These are phyloP conservation scores for Pocillopora damicornis DNA, from an alignment of 64 coral and sea anemone genomes.

Conservation along the genomic window DNA sequence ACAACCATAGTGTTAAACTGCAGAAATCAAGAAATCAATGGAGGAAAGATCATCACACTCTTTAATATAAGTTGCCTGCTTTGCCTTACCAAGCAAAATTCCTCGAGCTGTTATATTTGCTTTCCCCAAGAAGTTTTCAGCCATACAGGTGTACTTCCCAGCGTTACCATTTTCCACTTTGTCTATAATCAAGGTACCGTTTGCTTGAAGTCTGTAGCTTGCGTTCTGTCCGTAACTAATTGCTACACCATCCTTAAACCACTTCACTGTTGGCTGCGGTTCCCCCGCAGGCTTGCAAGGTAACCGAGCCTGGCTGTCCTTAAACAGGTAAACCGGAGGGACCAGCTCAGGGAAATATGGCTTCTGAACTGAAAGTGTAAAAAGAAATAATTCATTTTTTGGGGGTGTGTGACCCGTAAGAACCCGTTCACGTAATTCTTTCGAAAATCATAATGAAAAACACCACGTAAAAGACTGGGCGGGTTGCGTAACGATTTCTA, in stretches of 20 bases:
- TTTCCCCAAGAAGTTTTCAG: conserved; percentile 30
- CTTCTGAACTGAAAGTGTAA: conserved; percentile 6
- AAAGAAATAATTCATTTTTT: not conserved
- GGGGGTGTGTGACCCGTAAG: no score
- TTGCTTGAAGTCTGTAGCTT: conserved; percentile 16
- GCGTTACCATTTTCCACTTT: conserved; percentile 8
- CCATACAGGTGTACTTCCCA: conserved; percentile 49
- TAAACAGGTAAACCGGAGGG: conserved; percentile 60
- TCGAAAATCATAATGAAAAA: no score
- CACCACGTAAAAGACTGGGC: no score
- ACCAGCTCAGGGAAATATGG: conserved; percentile 3
- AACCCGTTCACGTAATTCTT: no score
- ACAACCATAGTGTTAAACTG: no score
- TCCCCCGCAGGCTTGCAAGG: conserved; percentile 36
- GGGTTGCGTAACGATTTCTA: no score
- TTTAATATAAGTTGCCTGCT: not conserved
- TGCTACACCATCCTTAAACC: conserved; percentile 29
- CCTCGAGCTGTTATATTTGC: conserved; percentile 1
- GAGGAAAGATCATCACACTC: no score
- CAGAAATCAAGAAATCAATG: no score
- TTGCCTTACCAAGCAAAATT: conserved; percentile 41
- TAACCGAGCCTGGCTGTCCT: conserved; percentile 25
- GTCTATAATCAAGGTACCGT: conserved; percentile 19
- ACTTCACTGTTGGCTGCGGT: conserved; percentile 15
- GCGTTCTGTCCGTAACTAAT: not conserved